These are phyloP conservation scores for Agrochola lota DNA, from an alignment of 2,888 invertebrate genomes.

Conservation along the genomic window DNA sequence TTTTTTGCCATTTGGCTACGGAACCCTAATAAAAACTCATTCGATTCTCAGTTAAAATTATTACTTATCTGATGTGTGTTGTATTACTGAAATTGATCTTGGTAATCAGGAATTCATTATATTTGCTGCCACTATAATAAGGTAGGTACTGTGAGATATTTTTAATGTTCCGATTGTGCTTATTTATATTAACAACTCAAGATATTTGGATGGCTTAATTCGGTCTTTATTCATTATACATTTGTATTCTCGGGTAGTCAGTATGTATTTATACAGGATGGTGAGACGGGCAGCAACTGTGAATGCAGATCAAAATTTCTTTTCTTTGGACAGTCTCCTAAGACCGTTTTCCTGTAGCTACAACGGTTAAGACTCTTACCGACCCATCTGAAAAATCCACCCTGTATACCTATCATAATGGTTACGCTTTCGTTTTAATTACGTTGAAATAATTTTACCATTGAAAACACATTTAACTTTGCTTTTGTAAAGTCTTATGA, in stretches of 20 bases:
- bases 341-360: too few species aligned
- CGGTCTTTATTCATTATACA: neutral
- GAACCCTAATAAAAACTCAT: too few species aligned
- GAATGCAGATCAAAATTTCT: too few species aligned
- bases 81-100: neutral
- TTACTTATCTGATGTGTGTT: neutral
- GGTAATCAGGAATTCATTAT: neutral
- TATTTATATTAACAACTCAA: neutral
- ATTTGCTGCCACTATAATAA: neutral
- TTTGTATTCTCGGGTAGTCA: neutral
- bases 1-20: too few species aligned
- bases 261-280: neutral
- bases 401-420: neutral
- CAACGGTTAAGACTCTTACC: too few species aligned
- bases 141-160: neutral
- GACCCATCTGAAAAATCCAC: too few species aligned
- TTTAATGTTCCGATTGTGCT: neutral
- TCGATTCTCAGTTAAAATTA: neutral
- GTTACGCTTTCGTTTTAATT: neutral
- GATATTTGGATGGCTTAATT: neutral
- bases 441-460: constrained; percentile 1
- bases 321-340: too few species aligned
- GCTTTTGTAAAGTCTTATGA: constrained; percentile 1
- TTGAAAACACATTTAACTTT: constrained; percentile 4
- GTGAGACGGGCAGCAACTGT: too few species aligned